Evolutionary conservation across 1,140 invertebrate species (phyloP), one percentile per base, ranked within the genome.

Genomic region (Ceratina calcarata): DNA sequence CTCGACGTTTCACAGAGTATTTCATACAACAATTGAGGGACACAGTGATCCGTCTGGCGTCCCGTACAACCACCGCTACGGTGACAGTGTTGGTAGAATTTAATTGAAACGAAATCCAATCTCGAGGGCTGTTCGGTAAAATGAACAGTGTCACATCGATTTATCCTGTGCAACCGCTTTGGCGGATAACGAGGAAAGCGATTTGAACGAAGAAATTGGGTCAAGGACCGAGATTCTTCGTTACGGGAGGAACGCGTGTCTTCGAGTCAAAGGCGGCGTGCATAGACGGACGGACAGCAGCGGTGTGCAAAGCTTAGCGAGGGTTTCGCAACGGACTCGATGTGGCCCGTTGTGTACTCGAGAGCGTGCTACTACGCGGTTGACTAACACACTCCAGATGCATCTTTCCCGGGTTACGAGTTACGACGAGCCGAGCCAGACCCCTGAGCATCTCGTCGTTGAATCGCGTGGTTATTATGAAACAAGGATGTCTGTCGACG

Each of bases 401-500:
- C 80, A 78, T 78, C 49, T 65, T 60, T 61, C 78, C 73, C n/a
- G 66, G 55, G 60, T 78, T 82, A 80, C 81, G 75, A 74, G n/a
- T n/a, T n/a, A n/a, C n/a, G n/a, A n/a, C 67, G 55, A 55, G 69
- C 32, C 45, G 74, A 37, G 32, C 32, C 32, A 37, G 32, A 55
- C 70, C 82, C 81, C 68, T 85, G 67, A 62, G 61, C 37, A 37
- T 37, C 32, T 37, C 32, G 78, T 58, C 60, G 83, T 82, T 74
- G 32, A 67, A 76, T 74, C 76, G 71, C 67, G 64, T 73, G 67
- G 74, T 78, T 65, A 71, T 90, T 90, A 88, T 83, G 88, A 90
- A 89, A 90, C 87, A 86, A 90, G 88, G 87, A 90, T 90, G 84
- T 89, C 86, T 81, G 65, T 6, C 73, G 76, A 72, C 87, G 83